phyloP scores from a whole-genome alignment of 1,140 invertebrate genomes.

The Camponotus floridanus region DNA sequence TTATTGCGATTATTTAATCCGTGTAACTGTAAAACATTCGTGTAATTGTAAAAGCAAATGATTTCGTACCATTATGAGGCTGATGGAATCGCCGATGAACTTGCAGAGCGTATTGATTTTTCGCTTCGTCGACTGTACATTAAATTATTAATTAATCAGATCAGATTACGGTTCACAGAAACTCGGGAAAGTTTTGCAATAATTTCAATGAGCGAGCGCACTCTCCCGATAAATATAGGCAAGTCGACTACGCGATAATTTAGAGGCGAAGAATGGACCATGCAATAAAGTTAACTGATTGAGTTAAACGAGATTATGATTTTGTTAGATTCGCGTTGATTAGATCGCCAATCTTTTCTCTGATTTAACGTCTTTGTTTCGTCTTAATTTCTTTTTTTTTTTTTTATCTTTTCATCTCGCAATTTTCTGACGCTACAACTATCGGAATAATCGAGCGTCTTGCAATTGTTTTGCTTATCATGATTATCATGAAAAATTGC shows the following conservation, averaged over 20 bases:
- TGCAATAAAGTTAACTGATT: slow-evolving; percentile 67
- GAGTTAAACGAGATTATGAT: slow-evolving; percentile 57
- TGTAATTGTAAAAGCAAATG: slow-evolving; percentile 19
- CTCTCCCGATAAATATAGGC: slow-evolving; percentile 16
- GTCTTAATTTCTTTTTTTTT: not conserved
- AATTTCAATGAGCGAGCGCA: slow-evolving; percentile 67
- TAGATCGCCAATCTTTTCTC: not conserved
- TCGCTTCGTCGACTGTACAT: slow-evolving; percentile 24
- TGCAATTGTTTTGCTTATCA: not conserved
- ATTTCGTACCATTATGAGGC: not conserved
- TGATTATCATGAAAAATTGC: slow-evolving; percentile 16
- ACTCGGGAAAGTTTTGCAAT: slow-evolving; percentile 34
- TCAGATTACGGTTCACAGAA: slow-evolving; percentile 3
- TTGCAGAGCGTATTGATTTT: slow-evolving; percentile 37
- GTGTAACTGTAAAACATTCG: not conserved
- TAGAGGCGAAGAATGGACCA: slow-evolving; percentile 39
- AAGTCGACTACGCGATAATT: slow-evolving; percentile 57
- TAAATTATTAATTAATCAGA: slow-evolving; percentile 48
- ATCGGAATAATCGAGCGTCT: not conserved
- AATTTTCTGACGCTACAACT: not conserved
- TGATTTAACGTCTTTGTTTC: not conserved
- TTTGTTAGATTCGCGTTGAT: not conserved
- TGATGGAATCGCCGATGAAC: slow-evolving; percentile 44
- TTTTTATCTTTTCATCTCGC: not conserved
- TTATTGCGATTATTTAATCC: slow-evolving; percentile 34